Base-by-base conservation (phyloP, 2,888 invertebrate species). In the Arge pagana region DNA sequence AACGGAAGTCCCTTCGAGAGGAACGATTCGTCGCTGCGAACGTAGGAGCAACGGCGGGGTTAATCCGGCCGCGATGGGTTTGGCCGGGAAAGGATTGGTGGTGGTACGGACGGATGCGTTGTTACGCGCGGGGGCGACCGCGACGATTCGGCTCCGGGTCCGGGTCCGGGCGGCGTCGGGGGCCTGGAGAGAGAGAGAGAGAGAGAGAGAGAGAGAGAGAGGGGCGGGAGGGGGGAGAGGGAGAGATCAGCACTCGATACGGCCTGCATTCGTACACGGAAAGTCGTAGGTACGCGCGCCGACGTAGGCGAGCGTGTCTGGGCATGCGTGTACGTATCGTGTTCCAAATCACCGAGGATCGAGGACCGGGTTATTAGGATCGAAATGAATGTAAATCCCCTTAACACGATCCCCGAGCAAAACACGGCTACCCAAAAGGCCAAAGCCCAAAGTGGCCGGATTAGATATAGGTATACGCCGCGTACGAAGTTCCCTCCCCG, bases 361-460 rank as follows among this genome's bases (percentile, higher is more conserved):
- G 65, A 69, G 72, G 71, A 70, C 71, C 74, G 70, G 73, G 74
- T 75, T 76, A 76, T 75, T 74, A 74, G 73, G 74, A 75, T 76
- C 71, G 69, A 74, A 74, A 74, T 74, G 72, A 74, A 76, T 76
- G 74, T 76, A 75, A 75, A 76, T 76, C 74, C 74, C 72, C 73
- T 75, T 76, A 76, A 75, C 75, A 74, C 72, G 75, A 76, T 74
- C 75, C 74, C 68, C 64, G 63, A 68, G 66, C 72, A 74, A 74
- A 76, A 76, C 74, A 74, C 71, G 71, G 75, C 76, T 75, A 75
- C 74, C 71, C 75, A 70, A 45, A n/a, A 45, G 45, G 21, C 45
- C 70, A 68, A 61, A 62, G 60, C 64, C 62, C 62, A 67, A 66
- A 71, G 70, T 71, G 67, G 69, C 68, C 70, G 71, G 71, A 72